Evolutionary conservation across 1,140 invertebrate genomes (phyloP), one percentile per base, ranked within the genome.

Genomic region (Lasioglossum albipes): DNA sequence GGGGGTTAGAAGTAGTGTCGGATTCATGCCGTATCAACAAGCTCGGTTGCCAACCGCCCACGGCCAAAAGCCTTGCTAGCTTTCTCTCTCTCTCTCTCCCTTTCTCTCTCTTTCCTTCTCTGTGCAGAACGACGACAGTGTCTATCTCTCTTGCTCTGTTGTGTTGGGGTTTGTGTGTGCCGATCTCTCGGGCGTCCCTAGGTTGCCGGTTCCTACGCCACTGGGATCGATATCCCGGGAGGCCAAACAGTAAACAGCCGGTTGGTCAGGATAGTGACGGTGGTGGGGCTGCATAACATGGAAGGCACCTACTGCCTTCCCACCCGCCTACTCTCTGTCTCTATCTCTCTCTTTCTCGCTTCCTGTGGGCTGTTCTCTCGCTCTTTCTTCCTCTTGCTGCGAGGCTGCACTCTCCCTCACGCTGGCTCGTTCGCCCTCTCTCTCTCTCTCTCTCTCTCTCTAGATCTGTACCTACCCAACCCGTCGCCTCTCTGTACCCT

Each of bases 191-290:
- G 84, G 80, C 62, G 79, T 76, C 83, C 75, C 78, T 88, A 82
- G 82, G 86, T 74, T 87, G 86, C 61, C 80, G 88, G 91, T 92
- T 93, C 91, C 93, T 93, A 93, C 91, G 92, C 91, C 89, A 92
- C 89, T 91, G 90, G 91, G 91, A 93, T 93, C 93, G 92, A 93
- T 93, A 93, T 92, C 92, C 91, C 91, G 92, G 92, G 92, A 93
- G 92, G 92, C 90, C 92, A 93, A 93, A 93, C 91, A 93, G 93
- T 93, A 93, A 93, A 93, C 93, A 93, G 92, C 92, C 92, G 92
- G 93, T 93, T 93, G 93, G 93, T 92, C 93, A 93, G 92, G 90
- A 93, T 85, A 88, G 83, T 84, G 84, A 69, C 74, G 84, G 83
- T 86, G 85, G 87, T 86, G 88, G 89, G 88, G 87, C 74, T 84